Base-by-base conservation (phyloP, 2,797 vertebrate genomes). In the Cichlasoma orientale region DNA sequence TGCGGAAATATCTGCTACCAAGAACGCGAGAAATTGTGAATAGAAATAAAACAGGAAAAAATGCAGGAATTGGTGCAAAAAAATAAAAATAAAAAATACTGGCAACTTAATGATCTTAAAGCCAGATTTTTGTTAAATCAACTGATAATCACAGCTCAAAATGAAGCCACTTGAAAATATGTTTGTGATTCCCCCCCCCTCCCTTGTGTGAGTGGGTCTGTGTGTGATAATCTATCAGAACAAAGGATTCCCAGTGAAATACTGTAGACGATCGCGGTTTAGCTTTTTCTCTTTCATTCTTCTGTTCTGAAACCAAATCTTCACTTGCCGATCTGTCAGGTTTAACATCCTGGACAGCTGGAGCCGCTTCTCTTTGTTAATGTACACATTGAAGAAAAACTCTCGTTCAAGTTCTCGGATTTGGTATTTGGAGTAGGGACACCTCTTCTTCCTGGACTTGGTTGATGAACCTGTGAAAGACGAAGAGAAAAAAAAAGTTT, bases 341-440 rank as follows among this genome's bases (percentile, higher is more conserved):
- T 97, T 98, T 88, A 99, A 95, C 97, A 99, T 98, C 93, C 98
- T 94, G 88, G 98, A 98, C 88, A 99, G 94, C 87, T 99, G 98
- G 50, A 99, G 96, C 83, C 98, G 97, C 93, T 99, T 99, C 92
- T 99, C 98, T 95, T 99, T 99, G 96, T 99, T 99, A 94, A 99
- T 99, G 93, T 99, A 99, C 82, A 99, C 98, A 89, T 98, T 99
- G 97, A 99, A 99, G 97, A 99, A 99, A 96, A 99, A 99, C 94
- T 99, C 98, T 90, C 98, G 96, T 96, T 99, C 98, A 96, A 99
- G 97, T 97, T 99, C 98, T 94, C 98, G 97, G 91, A 99, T 99
- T 95, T 99, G 98, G 92, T 98, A 98, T 95, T 99, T 99, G 92
- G 97, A 96, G 91, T 99, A 99, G 27, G 98, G 98, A 58, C 98